Percentiles rank a stretch among this genome's conserved stretches.
phyloP scores from a whole-genome alignment of 2,888 invertebrate species.

The Drosophila conformis region DNA sequence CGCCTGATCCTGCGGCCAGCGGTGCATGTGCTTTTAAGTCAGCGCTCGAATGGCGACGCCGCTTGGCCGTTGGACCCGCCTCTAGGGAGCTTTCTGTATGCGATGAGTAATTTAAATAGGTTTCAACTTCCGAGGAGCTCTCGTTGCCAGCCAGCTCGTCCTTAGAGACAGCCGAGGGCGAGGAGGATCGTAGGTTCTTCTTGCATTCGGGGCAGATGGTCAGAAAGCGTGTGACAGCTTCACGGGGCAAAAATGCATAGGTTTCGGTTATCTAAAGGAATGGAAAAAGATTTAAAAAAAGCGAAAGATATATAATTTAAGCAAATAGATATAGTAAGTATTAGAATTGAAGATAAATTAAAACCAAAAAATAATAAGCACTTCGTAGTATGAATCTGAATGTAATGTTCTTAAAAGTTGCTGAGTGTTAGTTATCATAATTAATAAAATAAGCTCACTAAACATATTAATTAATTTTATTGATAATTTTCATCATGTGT shows the following conservation, averaged over 20 bases:
- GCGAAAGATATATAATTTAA: not conserved
- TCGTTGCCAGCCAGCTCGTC: slow-evolving; percentile 83
- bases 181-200: slow-evolving; percentile 83
- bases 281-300: not conserved
- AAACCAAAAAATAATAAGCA: not conserved
- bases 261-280: slow-evolving; percentile 94
- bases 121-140: slow-evolving; percentile 84
- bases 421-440: not conserved
- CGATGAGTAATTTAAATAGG: slow-evolving; percentile 80
- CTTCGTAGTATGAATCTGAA: not conserved
- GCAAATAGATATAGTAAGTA: not conserved
- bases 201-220: slow-evolving; percentile 96
- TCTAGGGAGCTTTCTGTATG: slow-evolving; percentile 83
- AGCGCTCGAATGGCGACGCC: slow-evolving; percentile 73
- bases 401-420: not conserved
- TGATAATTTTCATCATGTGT: not conserved
- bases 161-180: slow-evolving; percentile 76
- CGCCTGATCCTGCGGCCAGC: slow-evolving; percentile 24
- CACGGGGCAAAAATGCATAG: slow-evolving; percentile 97
- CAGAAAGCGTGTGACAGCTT: slow-evolving; percentile 97
- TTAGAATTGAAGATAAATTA: not conserved
- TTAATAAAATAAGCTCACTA: not conserved
- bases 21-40: slow-evolving; percentile 60
- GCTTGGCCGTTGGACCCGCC: slow-evolving; percentile 72
- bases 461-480: not conserved